Conservation (phyloP, 1,140 invertebrate genomes). For the Eciton burchellii region DNA sequence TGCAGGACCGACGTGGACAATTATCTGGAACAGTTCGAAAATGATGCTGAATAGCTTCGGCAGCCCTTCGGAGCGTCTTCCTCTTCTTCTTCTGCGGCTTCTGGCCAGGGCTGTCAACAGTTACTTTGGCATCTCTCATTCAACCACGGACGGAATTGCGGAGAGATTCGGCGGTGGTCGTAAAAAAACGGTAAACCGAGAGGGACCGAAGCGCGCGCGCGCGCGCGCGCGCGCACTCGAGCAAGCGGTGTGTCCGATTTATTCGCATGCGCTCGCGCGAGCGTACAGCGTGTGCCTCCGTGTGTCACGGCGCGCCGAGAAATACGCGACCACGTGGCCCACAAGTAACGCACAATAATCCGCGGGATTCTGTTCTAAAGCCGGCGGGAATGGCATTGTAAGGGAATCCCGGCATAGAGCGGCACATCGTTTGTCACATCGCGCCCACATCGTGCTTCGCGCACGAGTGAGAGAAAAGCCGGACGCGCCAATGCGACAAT, state of each 20-base stretch:
- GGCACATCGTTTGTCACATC: conserved; percentile 30
- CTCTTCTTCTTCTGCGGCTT: too few species aligned
- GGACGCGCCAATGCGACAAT: conserved; percentile 16
- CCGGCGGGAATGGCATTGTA: neutral
- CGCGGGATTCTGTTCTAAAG: neutral
- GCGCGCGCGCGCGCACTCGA: neutral
- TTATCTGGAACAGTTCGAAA: neutral
- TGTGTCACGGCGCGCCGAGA: conserved; percentile 15
- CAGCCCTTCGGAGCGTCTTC: neutral
- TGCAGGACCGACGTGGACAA: too few species aligned
- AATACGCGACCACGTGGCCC: neutral
- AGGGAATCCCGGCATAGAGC: neutral
- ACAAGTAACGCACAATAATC: conserved; percentile 17
- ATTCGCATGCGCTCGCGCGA: neutral
- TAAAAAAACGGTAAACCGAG: conserved; percentile 22
- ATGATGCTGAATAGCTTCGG: neutral
- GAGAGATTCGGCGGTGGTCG: neutral
- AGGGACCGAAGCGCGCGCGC: neutral
- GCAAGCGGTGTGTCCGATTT: neutral
- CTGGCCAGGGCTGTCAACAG: neutral
- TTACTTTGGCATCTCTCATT: conserved; percentile 12
- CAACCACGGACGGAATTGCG: neutral
- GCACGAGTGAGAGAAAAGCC: neutral
- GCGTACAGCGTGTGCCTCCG: neutral
- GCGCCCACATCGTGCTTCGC: conserved; percentile 5